phyloP scores from a whole-genome alignment of 2,888 invertebrate species.

The Gymnoscelis rufifasciata region DNA sequence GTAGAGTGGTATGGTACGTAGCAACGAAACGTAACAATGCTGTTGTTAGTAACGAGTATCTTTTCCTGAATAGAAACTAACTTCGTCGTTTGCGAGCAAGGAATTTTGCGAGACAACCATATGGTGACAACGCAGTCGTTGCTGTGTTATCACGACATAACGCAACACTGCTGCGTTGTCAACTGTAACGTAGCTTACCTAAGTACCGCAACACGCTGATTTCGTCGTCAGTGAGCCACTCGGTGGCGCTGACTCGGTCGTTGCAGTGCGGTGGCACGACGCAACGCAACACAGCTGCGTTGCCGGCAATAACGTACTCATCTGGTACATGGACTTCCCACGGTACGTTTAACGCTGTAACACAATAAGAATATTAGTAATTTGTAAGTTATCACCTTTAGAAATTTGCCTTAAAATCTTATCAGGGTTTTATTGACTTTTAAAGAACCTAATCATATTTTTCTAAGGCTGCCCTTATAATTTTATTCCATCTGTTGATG shows the following conservation, averaged over 20 bases:
- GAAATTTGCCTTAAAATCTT: background rate
- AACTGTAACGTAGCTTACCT: slow-evolving; percentile 76
- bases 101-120: no score
- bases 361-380: slow-evolving; percentile 1
- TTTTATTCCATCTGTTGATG: no score
- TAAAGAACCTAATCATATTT: background rate
- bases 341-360: slow-evolving; percentile 87
- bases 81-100: background rate
- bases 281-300: slow-evolving; percentile 93
- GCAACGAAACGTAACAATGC: no score
- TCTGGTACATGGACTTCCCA: slow-evolving; percentile 95
- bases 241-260: slow-evolving; percentile 91
- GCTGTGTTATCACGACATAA: no score
- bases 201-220: slow-evolving; percentile 81
- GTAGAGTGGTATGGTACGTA: no score
- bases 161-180: slow-evolving; percentile 85
- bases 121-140: no score
- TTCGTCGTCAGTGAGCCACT: slow-evolving; percentile 92
- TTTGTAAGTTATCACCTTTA: background rate
- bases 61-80: no score
- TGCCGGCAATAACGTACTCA: slow-evolving; percentile 94
- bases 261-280: slow-evolving; percentile 92
- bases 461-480: no score
- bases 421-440: slow-evolving; percentile 3
- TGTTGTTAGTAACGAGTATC: no score